Percentiles rank a stretch among this genome's conserved stretches.
phyloP scores from a whole-genome alignment of 2,797 vertebrate genomes.

The Steatocranus sp. region DNA sequence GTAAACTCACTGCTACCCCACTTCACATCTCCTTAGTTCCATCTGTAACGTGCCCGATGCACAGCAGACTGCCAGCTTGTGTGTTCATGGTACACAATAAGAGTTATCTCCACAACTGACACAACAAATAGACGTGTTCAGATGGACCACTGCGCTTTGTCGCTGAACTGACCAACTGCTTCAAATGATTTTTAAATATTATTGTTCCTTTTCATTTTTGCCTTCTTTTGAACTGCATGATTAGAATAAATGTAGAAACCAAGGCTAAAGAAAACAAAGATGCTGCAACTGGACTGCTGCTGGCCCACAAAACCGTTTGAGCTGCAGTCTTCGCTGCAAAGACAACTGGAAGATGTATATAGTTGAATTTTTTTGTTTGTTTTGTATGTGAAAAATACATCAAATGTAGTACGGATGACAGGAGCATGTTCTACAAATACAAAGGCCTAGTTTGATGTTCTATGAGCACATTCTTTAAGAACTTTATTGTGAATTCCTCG shows the following conservation, averaged over 20 bases:
- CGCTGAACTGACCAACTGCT: constrained; percentile 66
- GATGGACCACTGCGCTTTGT: constrained; percentile 52
- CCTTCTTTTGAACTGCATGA: constrained; percentile 68
- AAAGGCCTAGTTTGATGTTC: constrained; percentile 59
- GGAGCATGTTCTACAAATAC: constrained; percentile 73
- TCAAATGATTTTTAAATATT: constrained; percentile 57
- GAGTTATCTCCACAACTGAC: constrained; percentile 44
- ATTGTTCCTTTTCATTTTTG: constrained; percentile 44
- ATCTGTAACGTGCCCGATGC: constrained; percentile 15
- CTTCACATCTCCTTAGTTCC: constrained; percentile 9
- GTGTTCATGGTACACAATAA: constrained; percentile 39
- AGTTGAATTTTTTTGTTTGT: constrained; percentile 72
- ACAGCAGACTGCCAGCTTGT: constrained; percentile 43
- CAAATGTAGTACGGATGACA: constrained; percentile 76
- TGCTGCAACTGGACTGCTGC: constrained; percentile 43
- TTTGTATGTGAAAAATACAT: constrained; percentile 78
- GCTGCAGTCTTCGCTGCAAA: constrained; percentile 18
- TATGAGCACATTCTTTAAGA: constrained; percentile 65
- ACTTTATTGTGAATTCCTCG: constrained; percentile 79
- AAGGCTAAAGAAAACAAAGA: constrained; percentile 31
- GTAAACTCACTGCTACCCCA: not conserved
- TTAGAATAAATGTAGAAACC: constrained; percentile 58
- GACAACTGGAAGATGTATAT: constrained; percentile 74
- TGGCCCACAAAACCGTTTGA: constrained; percentile 41
- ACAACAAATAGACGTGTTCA: constrained; percentile 7